phyloP scores from a whole-genome alignment of 2,888 invertebrate species.

The Drosophila incognita region DNA sequence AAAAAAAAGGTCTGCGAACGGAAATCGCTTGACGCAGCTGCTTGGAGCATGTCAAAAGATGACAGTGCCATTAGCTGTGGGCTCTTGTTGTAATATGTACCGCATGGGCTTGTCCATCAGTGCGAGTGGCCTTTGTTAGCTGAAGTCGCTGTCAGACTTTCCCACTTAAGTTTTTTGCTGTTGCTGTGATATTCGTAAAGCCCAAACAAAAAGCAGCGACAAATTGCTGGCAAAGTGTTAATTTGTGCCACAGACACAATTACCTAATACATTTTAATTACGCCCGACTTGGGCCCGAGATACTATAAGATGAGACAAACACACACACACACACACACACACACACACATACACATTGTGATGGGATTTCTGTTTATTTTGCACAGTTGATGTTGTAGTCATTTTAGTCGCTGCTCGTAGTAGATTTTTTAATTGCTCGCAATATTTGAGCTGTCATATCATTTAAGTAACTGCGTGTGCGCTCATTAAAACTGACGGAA shows the following conservation, averaged over 20 bases:
- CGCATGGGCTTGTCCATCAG: slow-evolving; percentile 23
- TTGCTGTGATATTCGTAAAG: slow-evolving; percentile 35
- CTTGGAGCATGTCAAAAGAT: slow-evolving; percentile 5
- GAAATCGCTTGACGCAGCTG: not conserved
- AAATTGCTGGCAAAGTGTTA: slow-evolving; percentile 75
- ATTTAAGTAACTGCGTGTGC: slow-evolving; percentile 49
- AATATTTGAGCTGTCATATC: slow-evolving; percentile 56
- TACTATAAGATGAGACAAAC: slow-evolving; percentile 45
- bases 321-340: not conserved
- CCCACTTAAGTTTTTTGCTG: slow-evolving; percentile 21
- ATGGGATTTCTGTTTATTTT: slow-evolving; percentile 15
- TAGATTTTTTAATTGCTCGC: slow-evolving; percentile 52
- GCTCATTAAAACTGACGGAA: slow-evolving; percentile 55
- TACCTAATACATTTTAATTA: slow-evolving; percentile 78
- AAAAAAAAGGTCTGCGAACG: not conserved
- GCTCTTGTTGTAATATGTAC: slow-evolving; percentile 8
- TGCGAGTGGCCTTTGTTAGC: slow-evolving; percentile 35
- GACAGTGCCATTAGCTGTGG: slow-evolving; percentile 27
- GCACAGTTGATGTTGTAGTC: slow-evolving; percentile 7
- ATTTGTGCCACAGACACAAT: slow-evolving; percentile 79
- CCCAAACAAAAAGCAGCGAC: slow-evolving; percentile 58
- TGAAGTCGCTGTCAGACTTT: slow-evolving; percentile 31
- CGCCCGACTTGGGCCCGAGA: slow-evolving; percentile 49
- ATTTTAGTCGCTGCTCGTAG: slow-evolving; percentile 23
- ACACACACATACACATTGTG: not conserved